Base-by-base conservation (phyloP, 2,888 invertebrate genomes). In the Drosophila gaucha region DNA sequence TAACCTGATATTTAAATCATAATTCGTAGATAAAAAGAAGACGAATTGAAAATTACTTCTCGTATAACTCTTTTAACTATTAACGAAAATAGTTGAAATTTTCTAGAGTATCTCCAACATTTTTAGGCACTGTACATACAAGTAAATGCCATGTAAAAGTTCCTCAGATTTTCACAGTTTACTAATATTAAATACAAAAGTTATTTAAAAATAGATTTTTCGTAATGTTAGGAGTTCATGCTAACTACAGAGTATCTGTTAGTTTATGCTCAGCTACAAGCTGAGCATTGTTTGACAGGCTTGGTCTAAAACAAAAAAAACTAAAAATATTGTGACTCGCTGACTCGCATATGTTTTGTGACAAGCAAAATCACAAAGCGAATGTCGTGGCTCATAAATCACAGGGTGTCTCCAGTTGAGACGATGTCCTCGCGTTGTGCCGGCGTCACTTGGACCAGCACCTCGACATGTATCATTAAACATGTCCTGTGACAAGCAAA, bases 391-490 rank as follows among this genome's bases (percentile, higher is more conserved):
- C 5, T n/a, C 54, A 72, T 72, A 72, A 72, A 72, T 72, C 73
- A 51, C 26, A 20, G 24, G 33, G 26, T 38, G 26, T 28, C 54
- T n/a, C 14, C 39, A 30, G 9, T 6, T n/a, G 14, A 3, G 22
- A 4, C 33, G 18, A 31, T 46, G 28, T 35, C 22, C n/a, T 8
- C 65, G 54, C 55, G n/a, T 33, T 49, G 28, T 38, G n/a, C 9
- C 10, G 74, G 57, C 69, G 60, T 41, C 74, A 22, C 24, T 28
- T 6, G 58, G 54, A 28, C 59, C 41, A 18, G 1, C 59, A 52
- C n/a, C 56, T 44, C 39, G 74, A 58, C 38, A 55, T 66, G 62
- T 47, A 49, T 74, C 74, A 74, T 74, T 74, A 74, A 62, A 49
- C 74, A 49, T 58, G 54, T 36, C 31, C 57, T 6, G 62, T 30